Percentiles rank a stretch among this genome's conserved stretches.
phyloP scores from a whole-genome alignment of 2,113 vertebrate genomes.

The Orientallactaga bullata region DNA sequence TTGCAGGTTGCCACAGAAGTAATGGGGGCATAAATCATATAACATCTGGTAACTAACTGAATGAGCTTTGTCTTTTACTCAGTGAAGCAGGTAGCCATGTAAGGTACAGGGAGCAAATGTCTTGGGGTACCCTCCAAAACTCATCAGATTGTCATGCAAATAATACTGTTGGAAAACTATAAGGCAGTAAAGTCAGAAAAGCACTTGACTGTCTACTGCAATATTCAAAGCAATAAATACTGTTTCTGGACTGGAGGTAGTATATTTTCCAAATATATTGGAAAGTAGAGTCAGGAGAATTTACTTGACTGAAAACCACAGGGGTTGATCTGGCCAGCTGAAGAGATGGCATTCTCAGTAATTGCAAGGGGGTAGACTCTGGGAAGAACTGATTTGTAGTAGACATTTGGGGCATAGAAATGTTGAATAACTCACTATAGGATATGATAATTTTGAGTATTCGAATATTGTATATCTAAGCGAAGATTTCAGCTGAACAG shows the following conservation, averaged over 20 bases:
- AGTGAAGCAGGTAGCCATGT: neutral
- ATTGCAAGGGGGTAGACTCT: neutral
- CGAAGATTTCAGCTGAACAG: neutral
- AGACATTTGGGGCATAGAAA: fast-evolving
- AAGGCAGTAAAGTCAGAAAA: neutral
- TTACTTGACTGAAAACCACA: neutral
- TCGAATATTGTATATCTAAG: neutral
- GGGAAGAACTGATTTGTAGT: neutral
- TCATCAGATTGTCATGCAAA: neutral
- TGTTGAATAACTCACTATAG: neutral
- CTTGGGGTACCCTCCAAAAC: neutral
- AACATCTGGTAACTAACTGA: neutral
- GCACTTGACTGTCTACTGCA: neutral
- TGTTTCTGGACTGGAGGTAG: neutral
- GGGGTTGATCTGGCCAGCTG: neutral
- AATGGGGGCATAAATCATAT: neutral
- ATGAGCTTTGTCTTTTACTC: neutral
- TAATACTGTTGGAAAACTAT: neutral
- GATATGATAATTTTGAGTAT: neutral
- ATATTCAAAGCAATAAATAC: neutral
- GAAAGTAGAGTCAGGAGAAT: neutral
- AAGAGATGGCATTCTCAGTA: neutral
- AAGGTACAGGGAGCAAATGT: neutral
- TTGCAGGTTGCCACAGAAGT: neutral
- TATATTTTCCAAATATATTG: neutral